phyloP scores from a whole-genome alignment of 2,113 vertebrate species.

The Petaurus breviceps region DNA sequence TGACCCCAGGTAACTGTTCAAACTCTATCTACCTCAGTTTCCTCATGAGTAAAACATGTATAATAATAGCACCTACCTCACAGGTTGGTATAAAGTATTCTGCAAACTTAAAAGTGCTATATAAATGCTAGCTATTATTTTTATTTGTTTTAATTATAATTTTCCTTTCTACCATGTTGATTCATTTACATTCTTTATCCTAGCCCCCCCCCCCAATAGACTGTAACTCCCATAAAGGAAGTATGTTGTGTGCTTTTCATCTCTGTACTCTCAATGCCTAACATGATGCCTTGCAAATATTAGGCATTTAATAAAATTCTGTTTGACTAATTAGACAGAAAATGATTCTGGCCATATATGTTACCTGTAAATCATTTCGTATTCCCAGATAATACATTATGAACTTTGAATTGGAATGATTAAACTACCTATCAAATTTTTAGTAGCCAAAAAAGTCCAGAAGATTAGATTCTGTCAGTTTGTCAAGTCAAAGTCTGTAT shows the following conservation, averaged over 20 bases:
- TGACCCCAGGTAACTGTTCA: background rate
- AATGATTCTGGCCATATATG: background rate
- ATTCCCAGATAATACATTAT: slow-evolving; percentile 9
- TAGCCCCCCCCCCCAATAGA: background rate
- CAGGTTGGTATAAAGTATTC: background rate
- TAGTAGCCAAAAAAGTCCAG: slow-evolving; percentile 6
- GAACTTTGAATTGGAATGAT: background rate
- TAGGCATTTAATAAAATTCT: background rate
- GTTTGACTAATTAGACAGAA: background rate
- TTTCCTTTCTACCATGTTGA: background rate
- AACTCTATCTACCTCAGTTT: background rate
- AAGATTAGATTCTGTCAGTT: slow-evolving; percentile 31
- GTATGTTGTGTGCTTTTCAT: background rate
- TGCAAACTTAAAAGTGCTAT: background rate
- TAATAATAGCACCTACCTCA: background rate
- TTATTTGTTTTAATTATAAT: background rate
- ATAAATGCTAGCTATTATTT: background rate
- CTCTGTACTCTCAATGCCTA: background rate
- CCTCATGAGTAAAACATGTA: background rate
- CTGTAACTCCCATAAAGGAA: background rate
- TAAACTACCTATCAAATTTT: background rate
- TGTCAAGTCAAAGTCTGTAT: slow-evolving; percentile 21
- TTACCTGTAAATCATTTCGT: slow-evolving; percentile 20
- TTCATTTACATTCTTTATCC: background rate
- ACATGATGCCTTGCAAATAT: background rate